Conservation (phyloP, 2,113 vertebrate species). For the Saccopteryx bilineata region DNA sequence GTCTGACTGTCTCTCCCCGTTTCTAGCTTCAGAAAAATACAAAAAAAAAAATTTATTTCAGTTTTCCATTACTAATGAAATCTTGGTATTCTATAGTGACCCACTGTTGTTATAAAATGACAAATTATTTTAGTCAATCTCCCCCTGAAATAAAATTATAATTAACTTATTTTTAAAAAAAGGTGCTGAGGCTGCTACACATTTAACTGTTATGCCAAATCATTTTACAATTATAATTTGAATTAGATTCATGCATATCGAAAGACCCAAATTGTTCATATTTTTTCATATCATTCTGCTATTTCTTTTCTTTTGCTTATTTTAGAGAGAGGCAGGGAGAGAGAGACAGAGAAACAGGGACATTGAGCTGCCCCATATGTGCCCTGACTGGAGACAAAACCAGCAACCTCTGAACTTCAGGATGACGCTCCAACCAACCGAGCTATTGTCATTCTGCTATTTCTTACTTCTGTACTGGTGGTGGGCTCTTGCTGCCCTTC, state of each 20-base stretch:
- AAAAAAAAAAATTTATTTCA: neutral
- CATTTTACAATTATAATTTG: neutral
- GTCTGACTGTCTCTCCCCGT: too few species aligned
- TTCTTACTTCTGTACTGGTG: neutral
- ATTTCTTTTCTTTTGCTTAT: neutral
- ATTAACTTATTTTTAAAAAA: neutral
- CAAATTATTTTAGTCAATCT: conserved; percentile 9
- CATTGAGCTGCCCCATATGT: too few species aligned
- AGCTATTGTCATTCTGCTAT: neutral
- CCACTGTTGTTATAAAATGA: neutral
- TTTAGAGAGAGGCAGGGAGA: too few species aligned
- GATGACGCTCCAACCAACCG: too few species aligned
- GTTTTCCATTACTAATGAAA: neutral
- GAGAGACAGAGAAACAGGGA: too few species aligned
- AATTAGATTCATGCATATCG: neutral
- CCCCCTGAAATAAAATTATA: neutral
- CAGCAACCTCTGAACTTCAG: too few species aligned
- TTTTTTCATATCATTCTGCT: neutral
- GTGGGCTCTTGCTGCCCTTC: neutral
- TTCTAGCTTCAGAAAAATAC: too few species aligned
- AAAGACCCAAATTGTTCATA: neutral
- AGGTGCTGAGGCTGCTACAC: neutral
- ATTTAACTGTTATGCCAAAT: neutral
- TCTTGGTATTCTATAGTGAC: neutral
- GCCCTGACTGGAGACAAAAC: too few species aligned